Evolutionary conservation across 2,797 vertebrate genomes (phyloP).

Genomic region (Huso huso): DNA sequence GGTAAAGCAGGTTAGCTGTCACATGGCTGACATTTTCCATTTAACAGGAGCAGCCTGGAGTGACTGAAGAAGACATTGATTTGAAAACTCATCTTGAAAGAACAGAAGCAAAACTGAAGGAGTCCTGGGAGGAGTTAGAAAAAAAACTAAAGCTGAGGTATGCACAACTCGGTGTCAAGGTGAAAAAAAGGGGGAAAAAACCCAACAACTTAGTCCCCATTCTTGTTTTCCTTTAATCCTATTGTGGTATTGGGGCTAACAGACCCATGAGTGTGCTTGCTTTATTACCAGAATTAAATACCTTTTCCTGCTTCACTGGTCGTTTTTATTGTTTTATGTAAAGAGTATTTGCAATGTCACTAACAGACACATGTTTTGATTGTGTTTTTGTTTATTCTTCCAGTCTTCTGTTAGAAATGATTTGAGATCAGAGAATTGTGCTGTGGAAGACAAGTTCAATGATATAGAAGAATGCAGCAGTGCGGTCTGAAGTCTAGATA

Average conservation of each 20-base stretch:
- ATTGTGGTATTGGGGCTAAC: not conserved
- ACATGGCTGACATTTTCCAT: not conserved
- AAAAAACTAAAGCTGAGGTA: slow-evolving; percentile 49
- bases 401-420: slow-evolving; percentile 38
- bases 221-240: slow-evolving; percentile 1
- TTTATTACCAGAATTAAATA: no score
- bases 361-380: no score
- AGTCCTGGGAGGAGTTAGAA: slow-evolving; percentile 46
- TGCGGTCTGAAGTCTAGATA: slow-evolving; percentile 41
- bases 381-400: not conserved
- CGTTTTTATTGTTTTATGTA: not conserved
- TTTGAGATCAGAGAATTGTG: slow-evolving; percentile 44
- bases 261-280: not conserved
- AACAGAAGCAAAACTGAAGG: slow-evolving; percentile 39
- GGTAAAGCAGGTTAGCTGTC: no score
- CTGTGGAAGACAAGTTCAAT: slow-evolving; percentile 35
- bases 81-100: slow-evolving; percentile 32
- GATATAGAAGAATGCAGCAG: slow-evolving; percentile 32
- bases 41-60: slow-evolving; percentile 13
- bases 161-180: slow-evolving; percentile 58
- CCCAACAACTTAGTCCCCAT: not conserved
- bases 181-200: slow-evolving; percentile 19
- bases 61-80: slow-evolving; percentile 28
- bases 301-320: not conserved
- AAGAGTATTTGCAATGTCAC: not conserved